Conservation (phyloP, 2,797 vertebrate genomes). For the Malurus leucopterus region DNA sequence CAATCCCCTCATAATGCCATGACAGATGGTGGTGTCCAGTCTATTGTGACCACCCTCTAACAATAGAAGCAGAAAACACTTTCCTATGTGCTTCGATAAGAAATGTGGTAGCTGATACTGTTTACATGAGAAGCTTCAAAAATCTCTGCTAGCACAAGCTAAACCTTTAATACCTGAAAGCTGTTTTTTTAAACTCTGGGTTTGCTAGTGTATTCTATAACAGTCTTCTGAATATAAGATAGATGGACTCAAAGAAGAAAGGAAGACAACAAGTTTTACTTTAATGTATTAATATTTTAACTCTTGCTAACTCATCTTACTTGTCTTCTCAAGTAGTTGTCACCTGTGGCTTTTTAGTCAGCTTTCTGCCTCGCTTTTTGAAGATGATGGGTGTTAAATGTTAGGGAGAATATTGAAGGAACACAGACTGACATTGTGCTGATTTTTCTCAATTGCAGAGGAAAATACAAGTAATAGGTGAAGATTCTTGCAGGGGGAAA, state of each 20-base stretch:
- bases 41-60: not conserved
- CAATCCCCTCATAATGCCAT: not conserved
- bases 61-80: not conserved
- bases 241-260: not conserved
- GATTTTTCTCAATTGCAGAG: not conserved
- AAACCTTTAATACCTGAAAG: not conserved
- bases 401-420: not conserved
- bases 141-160: not conserved
- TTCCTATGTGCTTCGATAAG: not conserved
- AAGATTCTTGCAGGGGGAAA: not conserved
- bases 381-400: not conserved
- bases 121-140: not conserved
- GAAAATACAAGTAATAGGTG: not conserved
- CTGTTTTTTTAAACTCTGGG: not conserved
- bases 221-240: not conserved
- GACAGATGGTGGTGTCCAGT: not conserved
- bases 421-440: not conserved
- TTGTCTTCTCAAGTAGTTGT: not conserved
- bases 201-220: not conserved
- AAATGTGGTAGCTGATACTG: not conserved
- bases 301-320: not conserved
- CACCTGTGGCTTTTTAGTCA: not conserved
- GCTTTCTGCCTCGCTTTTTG: not conserved
- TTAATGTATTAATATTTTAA: not conserved
- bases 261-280: not conserved